Evolutionary conservation across 2,797 vertebrate species (phyloP).

Genomic region (Astyanax mexicanus): DNA sequence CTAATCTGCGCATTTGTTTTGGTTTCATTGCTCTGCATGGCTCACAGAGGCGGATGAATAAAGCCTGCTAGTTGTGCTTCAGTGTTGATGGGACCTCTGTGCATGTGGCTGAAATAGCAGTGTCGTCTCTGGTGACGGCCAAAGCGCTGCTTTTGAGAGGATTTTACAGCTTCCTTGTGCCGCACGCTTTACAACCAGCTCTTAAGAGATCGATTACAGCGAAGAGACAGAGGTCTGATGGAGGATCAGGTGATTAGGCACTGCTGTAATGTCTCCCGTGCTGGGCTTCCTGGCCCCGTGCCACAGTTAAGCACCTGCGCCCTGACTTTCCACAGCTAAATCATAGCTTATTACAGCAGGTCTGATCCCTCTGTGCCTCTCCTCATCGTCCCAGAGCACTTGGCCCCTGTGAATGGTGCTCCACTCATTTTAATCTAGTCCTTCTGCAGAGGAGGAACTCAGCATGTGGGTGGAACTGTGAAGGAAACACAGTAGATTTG

Average conservation of each 20-base stretch:
- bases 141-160: background rate
- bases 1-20: background rate
- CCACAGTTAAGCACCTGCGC: slow-evolving; percentile 26
- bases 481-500: background rate
- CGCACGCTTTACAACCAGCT: background rate
- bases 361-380: slow-evolving; percentile 16
- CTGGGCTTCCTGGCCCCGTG: background rate
- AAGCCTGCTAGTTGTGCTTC: slow-evolving; percentile 1
- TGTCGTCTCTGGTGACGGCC: background rate
- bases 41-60: slow-evolving; percentile 17
- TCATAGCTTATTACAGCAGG: slow-evolving; percentile 13
- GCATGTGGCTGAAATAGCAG: background rate
- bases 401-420: background rate
- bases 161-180: slow-evolving; percentile 5
- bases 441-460: background rate
- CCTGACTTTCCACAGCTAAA: slow-evolving; percentile 20
- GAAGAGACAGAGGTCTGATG: background rate
- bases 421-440: background rate
- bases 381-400: background rate
- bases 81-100: background rate
- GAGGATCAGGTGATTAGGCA: slow-evolving; percentile 4
- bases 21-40: slow-evolving; percentile 14
- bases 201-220: slow-evolving; percentile 14
- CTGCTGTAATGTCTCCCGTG: slow-evolving; percentile 1
- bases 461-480: background rate